Percentiles rank a stretch among this genome's conserved stretches.
Conservation (phyloP, 2,113 vertebrate genomes). For the Paracanthobrama guichenoti region DNA sequence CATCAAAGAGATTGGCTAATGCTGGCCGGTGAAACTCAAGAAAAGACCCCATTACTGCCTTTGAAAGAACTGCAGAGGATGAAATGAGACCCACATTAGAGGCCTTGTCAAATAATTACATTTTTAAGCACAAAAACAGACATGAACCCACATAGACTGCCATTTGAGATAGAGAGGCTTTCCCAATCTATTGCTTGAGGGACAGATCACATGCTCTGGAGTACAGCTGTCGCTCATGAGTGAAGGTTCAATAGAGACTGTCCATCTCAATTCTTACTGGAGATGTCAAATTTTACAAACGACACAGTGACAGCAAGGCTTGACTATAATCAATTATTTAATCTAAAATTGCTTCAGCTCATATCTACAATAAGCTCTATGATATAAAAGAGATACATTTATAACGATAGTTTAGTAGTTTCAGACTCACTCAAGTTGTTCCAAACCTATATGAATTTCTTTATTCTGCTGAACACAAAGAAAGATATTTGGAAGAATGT, state of each 20-base stretch:
- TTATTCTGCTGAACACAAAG: not conserved
- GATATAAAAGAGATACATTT: not conserved
- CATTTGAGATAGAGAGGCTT: not conserved
- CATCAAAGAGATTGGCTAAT: conserved; percentile 28
- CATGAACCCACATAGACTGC: not conserved
- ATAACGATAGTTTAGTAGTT: not conserved
- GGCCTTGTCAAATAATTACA: conserved; percentile 38
- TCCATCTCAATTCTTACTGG: conserved; percentile 3
- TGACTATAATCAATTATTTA: conserved; percentile 22
- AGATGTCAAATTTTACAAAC: conserved; percentile 10
- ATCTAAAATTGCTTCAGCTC: not conserved
- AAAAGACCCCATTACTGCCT: conserved; percentile 9
- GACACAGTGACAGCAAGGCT: not conserved
- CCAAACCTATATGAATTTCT: not conserved
- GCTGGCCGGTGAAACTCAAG: not conserved
- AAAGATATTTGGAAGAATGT: no score
- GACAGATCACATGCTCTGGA: not conserved
- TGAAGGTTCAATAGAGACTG: conserved; percentile 21
- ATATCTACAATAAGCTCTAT: not conserved
- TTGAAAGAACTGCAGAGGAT: not conserved
- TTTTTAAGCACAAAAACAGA: conserved; percentile 19
- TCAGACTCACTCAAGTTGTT: not conserved
- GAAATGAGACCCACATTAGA: conserved; percentile 29
- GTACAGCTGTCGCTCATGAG: not conserved
- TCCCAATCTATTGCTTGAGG: not conserved